Base-by-base conservation (phyloP, 1,140 invertebrate genomes). In the Drosophila cardini region DNA sequence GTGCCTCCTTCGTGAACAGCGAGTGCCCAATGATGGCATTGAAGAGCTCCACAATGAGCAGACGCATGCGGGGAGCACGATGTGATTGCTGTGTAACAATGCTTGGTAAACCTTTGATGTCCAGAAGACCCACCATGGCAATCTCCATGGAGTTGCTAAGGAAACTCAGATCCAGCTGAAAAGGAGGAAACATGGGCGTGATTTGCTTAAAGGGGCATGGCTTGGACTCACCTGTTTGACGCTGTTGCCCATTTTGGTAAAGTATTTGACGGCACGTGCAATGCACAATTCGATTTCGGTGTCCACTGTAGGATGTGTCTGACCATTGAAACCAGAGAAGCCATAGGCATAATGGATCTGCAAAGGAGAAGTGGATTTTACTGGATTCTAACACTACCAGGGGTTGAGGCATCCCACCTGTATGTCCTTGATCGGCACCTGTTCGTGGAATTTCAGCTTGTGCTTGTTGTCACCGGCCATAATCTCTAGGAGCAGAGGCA, bases 321-420 rank as follows among this genome's bases (percentile, higher is more conserved):
- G 94, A 48, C 94, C 95, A 95, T 92, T 97, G 95, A 10, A 94
- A 0, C 10, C 96, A 91, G 92, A 97, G 95, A 80, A 93, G 91
- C 58, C 93, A 92, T 65, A 95, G 82, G 77, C 94, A 94, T 21
- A 95, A 85, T 38, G 92, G 78, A 50, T 94, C 95, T 76, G 94
- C 86, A 60, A 38, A 1, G 13, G 34, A 0, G 32, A 15, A 9
- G 0, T 18, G 13, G 13, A 26, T 0, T 15, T n/a, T 7, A 6
- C 15, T 13, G 15, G n/a, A n/a, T n/a, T n/a, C n/a, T n/a, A n/a
- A 8, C 3, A 26, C 11, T n/a, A 7, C 8, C 11, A n/a, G 2
- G 8, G 11, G 1, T 1, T 5, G 0, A 5, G 4, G 4, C 8
- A 2, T 15, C 32, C 18, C 38, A 93, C 93, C 85, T 94, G 94